These are phyloP conservation scores for Priapulus caudatus DNA, from an alignment of 2,888 invertebrate species.

Conservation along the genomic window DNA sequence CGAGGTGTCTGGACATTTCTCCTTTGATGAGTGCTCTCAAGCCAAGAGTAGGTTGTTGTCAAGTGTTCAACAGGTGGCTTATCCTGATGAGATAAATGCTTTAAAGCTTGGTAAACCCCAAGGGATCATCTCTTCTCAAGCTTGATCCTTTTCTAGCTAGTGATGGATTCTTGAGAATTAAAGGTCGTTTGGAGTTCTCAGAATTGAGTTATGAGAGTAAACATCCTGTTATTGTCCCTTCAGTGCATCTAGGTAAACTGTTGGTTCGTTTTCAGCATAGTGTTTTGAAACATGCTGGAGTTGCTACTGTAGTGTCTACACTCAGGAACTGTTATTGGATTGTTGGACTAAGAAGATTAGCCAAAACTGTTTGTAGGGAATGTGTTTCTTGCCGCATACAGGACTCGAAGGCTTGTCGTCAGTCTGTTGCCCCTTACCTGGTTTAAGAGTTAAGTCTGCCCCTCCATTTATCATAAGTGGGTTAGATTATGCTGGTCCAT, in stretches of 20 bases:
- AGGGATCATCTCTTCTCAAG: background rate
- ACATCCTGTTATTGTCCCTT: background rate
- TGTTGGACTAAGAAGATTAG: background rate
- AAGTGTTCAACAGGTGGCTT: too few species aligned
- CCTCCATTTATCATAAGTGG: constrained; percentile 9
- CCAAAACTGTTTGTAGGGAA: background rate
- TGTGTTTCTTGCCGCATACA: constrained; percentile 4
- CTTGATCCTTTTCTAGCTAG: background rate
- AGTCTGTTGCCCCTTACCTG: constrained; percentile 7
- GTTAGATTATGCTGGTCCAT: constrained; percentile 9
- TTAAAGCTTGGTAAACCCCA: too few species aligned
- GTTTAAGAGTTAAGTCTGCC: background rate
- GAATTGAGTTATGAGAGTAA: background rate
- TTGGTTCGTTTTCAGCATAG: background rate
- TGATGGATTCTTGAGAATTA: background rate
- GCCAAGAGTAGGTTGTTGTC: too few species aligned
- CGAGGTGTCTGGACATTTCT: too few species aligned
- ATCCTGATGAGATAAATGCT: too few species aligned
- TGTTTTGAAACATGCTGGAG: background rate
- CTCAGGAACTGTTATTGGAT: background rate
- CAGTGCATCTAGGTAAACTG: background rate
- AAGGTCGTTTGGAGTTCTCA: background rate
- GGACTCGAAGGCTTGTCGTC: background rate
- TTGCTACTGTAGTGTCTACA: background rate
- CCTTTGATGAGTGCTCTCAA: too few species aligned